These are phyloP conservation scores for Argyresthia albistria DNA, from an alignment of 2,888 invertebrate genomes.

Conservation along the genomic window DNA sequence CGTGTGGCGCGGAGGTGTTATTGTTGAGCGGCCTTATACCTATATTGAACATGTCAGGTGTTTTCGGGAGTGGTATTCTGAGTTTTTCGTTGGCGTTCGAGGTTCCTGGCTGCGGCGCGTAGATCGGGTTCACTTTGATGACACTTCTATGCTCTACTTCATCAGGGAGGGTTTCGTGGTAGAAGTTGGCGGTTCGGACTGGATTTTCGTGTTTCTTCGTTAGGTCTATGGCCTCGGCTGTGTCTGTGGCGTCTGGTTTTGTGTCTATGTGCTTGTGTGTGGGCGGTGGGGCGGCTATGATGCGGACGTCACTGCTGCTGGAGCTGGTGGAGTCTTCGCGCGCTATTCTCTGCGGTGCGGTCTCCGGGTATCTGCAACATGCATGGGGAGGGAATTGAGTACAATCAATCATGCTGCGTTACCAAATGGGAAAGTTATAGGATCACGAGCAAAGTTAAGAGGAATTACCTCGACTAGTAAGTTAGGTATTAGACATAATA, in stretches of 20 bases:
- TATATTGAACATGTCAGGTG: slow-evolving; percentile 10
- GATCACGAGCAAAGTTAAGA: too few relatives aligned
- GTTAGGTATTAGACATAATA: too few relatives aligned
- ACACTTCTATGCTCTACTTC: slow-evolving; percentile 48
- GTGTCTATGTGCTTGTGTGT: slow-evolving; percentile 29
- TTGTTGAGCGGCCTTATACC: slow-evolving; percentile 8
- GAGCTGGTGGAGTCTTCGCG: slow-evolving; percentile 55
- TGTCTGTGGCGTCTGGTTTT: slow-evolving; percentile 30
- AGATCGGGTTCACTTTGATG: slow-evolving; percentile 50
- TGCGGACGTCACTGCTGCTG: slow-evolving; percentile 33
- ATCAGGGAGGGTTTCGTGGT: slow-evolving; percentile 47
- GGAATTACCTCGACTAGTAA: too few relatives aligned
- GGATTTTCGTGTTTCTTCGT: slow-evolving; percentile 36
- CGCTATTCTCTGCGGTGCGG: slow-evolving; percentile 35
- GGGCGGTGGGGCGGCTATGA: slow-evolving; percentile 15
- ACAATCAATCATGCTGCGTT: too few relatives aligned
- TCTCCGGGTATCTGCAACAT: too few relatives aligned
- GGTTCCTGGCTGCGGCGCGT: slow-evolving; percentile 56
- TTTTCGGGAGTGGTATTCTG: slow-evolving; percentile 30
- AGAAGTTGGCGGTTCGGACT: slow-evolving; percentile 48
- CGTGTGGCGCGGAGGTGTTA: slow-evolving; percentile 16
- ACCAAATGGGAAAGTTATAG: too few relatives aligned
- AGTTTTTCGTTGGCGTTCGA: slow-evolving; percentile 29
- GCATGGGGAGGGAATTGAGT: too few relatives aligned
- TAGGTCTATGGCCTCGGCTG: slow-evolving; percentile 45